Base-by-base conservation (phyloP, 2,797 vertebrate species). In the Sarcoramphus papa region DNA sequence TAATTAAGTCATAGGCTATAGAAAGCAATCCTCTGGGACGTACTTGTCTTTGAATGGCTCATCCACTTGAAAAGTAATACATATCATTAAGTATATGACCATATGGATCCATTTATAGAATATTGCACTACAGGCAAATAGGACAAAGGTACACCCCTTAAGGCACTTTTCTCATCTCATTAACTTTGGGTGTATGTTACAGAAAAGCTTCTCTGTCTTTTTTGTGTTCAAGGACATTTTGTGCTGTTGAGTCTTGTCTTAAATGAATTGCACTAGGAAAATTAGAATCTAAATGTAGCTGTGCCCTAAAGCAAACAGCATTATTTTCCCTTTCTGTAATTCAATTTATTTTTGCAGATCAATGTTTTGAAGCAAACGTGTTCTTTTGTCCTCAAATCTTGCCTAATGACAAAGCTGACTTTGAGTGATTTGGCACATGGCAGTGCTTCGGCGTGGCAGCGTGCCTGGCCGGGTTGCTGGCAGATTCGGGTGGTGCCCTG, bases 31-130 rank as follows among this genome's bases (percentile, higher is more conserved):
- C 81, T 85, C 91, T 72, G 94, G 95, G 97, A 97, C 0, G 5
- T 85, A 40, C 87, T 95, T 91, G 84, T 33, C 93, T 93, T 92
- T 83, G 90, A 94, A 85, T 94, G 94, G 96, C 94, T 96, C 93
- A 94, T 95, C 93, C 93, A 63, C 84, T 96, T 68, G 88, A 94
- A 72, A 83, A 92, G 89, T 45, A 75, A 96, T 84, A 91, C 84
- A 90, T 85, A 94, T 68, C 94, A 94, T 90, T 91, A 96, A 92
- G 91, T 65, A 35, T 24, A 84, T 6, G 76, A 76, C 94, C 97
- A 97, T 97, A 96, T 97, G 96, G 95, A 85, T 85, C 96, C 95
- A 62, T 95, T 97, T 97, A 94, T 95, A 95, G 97, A 92, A 62
- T 37, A 85, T 63, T 85, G 88, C 94, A 85, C 94, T 74, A 37